phyloP scores from a whole-genome alignment of 2,888 invertebrate genomes.

The Strigamia crassipes region DNA sequence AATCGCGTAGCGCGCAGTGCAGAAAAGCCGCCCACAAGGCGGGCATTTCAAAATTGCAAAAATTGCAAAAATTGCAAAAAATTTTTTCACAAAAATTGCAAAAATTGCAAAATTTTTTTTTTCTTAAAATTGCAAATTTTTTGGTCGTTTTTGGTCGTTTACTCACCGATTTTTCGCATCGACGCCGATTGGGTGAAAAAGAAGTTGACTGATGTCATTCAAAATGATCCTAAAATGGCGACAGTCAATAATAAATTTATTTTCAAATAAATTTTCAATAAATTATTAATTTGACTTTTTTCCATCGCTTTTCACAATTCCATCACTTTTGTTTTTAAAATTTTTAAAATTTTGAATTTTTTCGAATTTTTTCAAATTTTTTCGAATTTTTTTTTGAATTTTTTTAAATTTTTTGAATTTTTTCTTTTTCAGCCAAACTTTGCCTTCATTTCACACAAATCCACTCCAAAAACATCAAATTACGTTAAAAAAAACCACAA shows the following conservation, averaged over 20 bases:
- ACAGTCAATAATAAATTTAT: neutral
- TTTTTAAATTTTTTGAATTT: too few species aligned
- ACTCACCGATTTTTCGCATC: neutral
- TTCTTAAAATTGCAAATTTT: too few species aligned
- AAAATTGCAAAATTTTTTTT: too few species aligned
- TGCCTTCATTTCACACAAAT: neutral
- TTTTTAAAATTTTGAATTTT: too few species aligned
- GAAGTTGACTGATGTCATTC: conserved; percentile 12
- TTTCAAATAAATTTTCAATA: neutral
- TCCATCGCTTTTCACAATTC: too few species aligned
- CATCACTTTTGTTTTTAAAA: too few species aligned
- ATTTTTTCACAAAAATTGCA: neutral
- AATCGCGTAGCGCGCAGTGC: neutral
- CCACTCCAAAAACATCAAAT: neutral
- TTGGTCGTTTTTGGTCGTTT: neutral
- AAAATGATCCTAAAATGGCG: conserved; percentile 9
- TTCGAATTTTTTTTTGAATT: too few species aligned
- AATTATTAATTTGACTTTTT: neutral
- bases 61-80: too few species aligned
- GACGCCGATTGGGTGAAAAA: neutral
- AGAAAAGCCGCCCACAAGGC: neutral
- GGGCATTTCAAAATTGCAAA: conserved; percentile 9
- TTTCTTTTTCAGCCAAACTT: neutral
- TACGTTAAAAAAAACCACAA: too few species aligned
- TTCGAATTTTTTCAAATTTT: too few species aligned